These are phyloP conservation scores for Rhopalosiphum maidis DNA, from an alignment of 1,140 invertebrate species.

Conservation along the genomic window DNA sequence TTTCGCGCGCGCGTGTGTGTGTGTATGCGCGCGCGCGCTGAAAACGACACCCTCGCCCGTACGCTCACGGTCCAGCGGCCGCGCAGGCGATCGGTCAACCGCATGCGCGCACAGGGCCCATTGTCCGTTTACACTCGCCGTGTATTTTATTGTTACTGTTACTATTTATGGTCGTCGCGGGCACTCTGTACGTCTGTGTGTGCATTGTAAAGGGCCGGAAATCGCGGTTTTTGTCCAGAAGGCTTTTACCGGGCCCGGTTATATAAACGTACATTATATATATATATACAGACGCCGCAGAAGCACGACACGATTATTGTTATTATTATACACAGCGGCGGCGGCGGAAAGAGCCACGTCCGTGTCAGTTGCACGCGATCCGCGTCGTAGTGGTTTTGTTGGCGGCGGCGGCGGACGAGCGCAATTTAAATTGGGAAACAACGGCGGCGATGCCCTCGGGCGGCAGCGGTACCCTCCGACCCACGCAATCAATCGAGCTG, in stretches of 20 bases:
- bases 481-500: constrained; percentile 29
- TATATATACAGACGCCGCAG: not conserved
- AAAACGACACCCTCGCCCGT: constrained; percentile 34
- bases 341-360: constrained; percentile 26
- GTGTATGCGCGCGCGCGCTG: not conserved
- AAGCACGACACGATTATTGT: not conserved
- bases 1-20: not conserved
- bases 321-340: not conserved
- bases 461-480: not conserved
- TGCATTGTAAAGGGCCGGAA: constrained; percentile 27
- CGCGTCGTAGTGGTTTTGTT: not conserved
- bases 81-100: constrained; percentile 35
- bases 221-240: constrained; percentile 48
- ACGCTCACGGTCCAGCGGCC: constrained; percentile 45
- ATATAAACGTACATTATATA: not conserved
- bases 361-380: constrained; percentile 53
- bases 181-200: not conserved
- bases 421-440: constrained; percentile 55
- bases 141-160: constrained; percentile 32
- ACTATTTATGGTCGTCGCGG: not conserved
- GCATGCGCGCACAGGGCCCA: constrained; percentile 22
- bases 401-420: constrained; percentile 23
- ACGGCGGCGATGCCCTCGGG: constrained; percentile 25
- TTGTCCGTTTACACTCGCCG: constrained; percentile 22
- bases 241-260: constrained; percentile 41